Evolutionary conservation across 2,888 invertebrate species (phyloP).

Genomic region (Chironomus tentans): DNA sequence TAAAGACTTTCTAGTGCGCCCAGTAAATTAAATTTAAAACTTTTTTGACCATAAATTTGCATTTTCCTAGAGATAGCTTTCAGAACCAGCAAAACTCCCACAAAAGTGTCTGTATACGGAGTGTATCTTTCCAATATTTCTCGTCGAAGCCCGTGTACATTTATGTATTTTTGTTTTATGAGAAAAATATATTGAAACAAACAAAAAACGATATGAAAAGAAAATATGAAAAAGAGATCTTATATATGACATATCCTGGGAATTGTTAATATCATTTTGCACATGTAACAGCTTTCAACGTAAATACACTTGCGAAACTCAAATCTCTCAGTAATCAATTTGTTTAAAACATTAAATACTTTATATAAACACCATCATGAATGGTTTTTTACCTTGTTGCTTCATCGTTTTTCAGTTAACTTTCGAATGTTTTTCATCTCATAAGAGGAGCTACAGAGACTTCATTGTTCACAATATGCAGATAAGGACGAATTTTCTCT

Average conservation of each 20-base stretch:
- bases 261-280: not conserved
- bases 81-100: no score
- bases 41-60: no score
- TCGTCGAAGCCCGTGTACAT: no score
- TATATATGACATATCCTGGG: not conserved
- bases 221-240: no score
- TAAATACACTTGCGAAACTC: not conserved
- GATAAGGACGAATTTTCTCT: not conserved
- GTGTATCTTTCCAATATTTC: no score
- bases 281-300: not conserved
- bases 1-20: no score
- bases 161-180: no score
- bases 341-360: not conserved
- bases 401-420: not conserved
- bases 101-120: no score
- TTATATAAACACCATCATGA: not conserved
- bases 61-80: no score
- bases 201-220: no score
- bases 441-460: not conserved
- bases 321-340: not conserved
- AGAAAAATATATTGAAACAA: no score
- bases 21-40: no score
- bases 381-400: not conserved
- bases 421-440: not conserved
- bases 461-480: not conserved